These are phyloP conservation scores for Montipora foliosa DNA, from an alignment of 64 coral and sea anemone species.

Conservation along the genomic window DNA sequence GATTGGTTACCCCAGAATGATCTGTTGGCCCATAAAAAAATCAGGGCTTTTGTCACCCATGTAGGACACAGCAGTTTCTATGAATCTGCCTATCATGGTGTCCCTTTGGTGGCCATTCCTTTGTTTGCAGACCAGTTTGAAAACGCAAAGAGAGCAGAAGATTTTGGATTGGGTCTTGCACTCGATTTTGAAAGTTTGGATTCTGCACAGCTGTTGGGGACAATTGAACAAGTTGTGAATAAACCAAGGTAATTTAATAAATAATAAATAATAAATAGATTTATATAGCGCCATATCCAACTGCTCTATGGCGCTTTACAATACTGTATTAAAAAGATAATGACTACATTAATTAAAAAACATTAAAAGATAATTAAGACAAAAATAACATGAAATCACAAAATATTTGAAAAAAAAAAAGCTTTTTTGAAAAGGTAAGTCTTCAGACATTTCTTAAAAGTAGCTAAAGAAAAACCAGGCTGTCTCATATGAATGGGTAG, in stretches of 20 bases:
- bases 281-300: no score
- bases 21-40: neutral
- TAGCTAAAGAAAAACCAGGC: no score
- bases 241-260: neutral
- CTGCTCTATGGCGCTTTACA: no score
- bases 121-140: conserved; percentile 16
- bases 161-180: neutral
- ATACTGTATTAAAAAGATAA: no score
- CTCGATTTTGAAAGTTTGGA: neutral
- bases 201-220: neutral
- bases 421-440: no score
- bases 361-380: no score
- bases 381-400: no score
- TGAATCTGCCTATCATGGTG: conserved; percentile 1
- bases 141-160: neutral
- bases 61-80: conserved; percentile 3
- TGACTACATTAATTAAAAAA: no score
- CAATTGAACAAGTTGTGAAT: neutral
- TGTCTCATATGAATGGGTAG: no score
- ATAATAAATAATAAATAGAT: no score
- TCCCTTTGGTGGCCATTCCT: neutral
- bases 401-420: no score
- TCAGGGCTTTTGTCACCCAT: conserved; percentile 15
- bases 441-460: no score
- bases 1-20: conserved; percentile 39